phyloP scores from a whole-genome alignment of 2,797 vertebrate species.

The Champsocephalus gunnari region DNA sequence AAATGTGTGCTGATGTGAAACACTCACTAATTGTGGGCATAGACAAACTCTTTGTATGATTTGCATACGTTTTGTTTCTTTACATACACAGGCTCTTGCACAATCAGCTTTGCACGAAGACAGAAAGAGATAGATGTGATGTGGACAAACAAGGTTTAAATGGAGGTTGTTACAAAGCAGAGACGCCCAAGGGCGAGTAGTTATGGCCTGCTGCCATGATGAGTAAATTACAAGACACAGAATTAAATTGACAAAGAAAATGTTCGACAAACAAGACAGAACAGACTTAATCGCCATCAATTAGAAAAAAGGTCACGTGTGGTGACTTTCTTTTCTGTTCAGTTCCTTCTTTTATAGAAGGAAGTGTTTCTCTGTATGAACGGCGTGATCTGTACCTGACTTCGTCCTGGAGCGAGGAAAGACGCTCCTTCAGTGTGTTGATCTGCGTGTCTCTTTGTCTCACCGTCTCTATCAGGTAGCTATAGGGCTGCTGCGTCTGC shows the following conservation, averaged over 20 bases:
- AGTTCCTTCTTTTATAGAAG: not conserved
- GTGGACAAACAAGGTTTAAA: conserved; percentile 11
- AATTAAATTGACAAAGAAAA: conserved; percentile 7
- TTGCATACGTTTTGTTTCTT: not conserved
- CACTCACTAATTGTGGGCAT: not conserved
- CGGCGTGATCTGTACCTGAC: conserved; percentile 84
- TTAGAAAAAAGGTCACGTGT: not conserved
- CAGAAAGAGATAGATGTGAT: not conserved
- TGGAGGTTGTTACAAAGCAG: not conserved
- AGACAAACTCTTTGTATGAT: not conserved
- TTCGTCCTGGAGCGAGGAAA: conserved; percentile 89
- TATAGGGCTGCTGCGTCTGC: conserved; percentile 94
- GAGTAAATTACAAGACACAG: conserved; percentile 15
- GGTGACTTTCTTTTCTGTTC: not conserved
- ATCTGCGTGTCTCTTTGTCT: conserved; percentile 92
- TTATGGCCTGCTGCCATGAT: conserved; percentile 2
- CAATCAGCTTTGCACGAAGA: conserved; percentile 6
- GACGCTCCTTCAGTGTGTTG: conserved; percentile 81
- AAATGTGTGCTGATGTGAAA: conserved; percentile 2
- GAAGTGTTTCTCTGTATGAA: not conserved
- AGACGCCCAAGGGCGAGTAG: conserved; percentile 12
- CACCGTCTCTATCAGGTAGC: conserved; percentile 93
- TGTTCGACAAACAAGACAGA: not conserved
- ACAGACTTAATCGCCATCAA: not conserved
- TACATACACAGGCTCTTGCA: not conserved